A percentile compares a stretch with the other conserved stretches of the same genome.
Conservation (phyloP, 1,140 invertebrate species). For the Callitettix versicolor region DNA sequence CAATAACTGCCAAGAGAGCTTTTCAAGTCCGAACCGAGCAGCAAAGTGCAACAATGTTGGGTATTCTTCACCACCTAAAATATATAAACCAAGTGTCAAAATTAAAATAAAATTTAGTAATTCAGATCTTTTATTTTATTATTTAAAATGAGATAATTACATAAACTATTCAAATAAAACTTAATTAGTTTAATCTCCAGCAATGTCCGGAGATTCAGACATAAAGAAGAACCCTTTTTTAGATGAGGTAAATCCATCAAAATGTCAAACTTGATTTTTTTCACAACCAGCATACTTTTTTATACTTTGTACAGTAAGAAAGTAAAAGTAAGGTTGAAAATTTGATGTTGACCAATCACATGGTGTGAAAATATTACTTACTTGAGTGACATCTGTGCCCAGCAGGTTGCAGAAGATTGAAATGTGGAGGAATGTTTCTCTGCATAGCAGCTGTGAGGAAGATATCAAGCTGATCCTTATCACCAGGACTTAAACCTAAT, state of each 20-base stretch:
- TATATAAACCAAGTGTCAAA: background rate
- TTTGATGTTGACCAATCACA: too few relatives aligned
- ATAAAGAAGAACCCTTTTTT: too few relatives aligned
- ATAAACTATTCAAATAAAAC: too few relatives aligned
- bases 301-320: too few relatives aligned
- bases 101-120: background rate
- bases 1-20: slow-evolving; percentile 66
- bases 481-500: slow-evolving; percentile 61
- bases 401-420: slow-evolving; percentile 52
- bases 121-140: background rate
- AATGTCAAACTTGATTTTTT: too few relatives aligned
- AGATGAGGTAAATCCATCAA: too few relatives aligned
- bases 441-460: slow-evolving; percentile 71
- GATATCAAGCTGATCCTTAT: slow-evolving; percentile 65
- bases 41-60: slow-evolving; percentile 82
- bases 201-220: too few relatives aligned
- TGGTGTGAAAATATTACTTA: slow-evolving; percentile 31
- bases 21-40: slow-evolving; percentile 71
- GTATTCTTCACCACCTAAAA: slow-evolving; percentile 61
- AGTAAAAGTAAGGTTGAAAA: too few relatives aligned
- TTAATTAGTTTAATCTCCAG: too few relatives aligned
- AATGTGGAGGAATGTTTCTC: slow-evolving; percentile 67
- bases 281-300: too few relatives aligned
- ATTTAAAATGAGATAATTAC: background rate
- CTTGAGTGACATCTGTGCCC: slow-evolving; percentile 33